A percentile compares a stretch with the other conserved stretches of the same genome.
Conservation (phyloP, 2,797 vertebrate genomes). For the Schizothorax lantsangensis region DNA sequence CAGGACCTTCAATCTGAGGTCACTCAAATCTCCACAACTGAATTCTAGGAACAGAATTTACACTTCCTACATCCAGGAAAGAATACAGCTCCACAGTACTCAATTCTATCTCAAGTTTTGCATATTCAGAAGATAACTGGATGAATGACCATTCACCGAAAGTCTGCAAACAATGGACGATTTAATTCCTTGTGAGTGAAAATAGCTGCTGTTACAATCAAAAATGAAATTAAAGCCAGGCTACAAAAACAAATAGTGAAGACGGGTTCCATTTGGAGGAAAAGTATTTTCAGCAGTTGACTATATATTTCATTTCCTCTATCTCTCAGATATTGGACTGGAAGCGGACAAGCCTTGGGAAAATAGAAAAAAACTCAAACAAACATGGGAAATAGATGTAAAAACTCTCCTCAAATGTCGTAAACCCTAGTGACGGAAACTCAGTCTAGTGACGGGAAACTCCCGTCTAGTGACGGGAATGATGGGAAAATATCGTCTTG, state of each 20-base stretch:
- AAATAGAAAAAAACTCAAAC: not conserved
- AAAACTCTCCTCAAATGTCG: not conserved
- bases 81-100: not conserved
- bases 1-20: slow-evolving; percentile 81
- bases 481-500: not conserved
- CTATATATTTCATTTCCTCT: not conserved
- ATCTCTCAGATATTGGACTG: slow-evolving; percentile 4
- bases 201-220: not conserved
- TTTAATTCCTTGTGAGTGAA: not conserved
- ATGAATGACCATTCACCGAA: not conserved
- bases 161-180: not conserved
- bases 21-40: slow-evolving; percentile 84
- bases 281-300: not conserved
- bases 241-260: slow-evolving; percentile 1
- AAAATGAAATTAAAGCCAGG: not conserved
- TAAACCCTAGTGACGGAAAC: not conserved
- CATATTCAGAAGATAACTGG: not conserved
- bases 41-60: slow-evolving; percentile 74
- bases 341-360: not conserved
- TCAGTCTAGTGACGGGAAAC: too few species aligned
- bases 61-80: not conserved
- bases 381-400: not conserved
- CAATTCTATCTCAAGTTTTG: not conserved
- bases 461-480: not conserved
- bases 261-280: not conserved